Base-by-base conservation (phyloP, 2,888 invertebrate genomes). In the Dryobotodes eremita region DNA sequence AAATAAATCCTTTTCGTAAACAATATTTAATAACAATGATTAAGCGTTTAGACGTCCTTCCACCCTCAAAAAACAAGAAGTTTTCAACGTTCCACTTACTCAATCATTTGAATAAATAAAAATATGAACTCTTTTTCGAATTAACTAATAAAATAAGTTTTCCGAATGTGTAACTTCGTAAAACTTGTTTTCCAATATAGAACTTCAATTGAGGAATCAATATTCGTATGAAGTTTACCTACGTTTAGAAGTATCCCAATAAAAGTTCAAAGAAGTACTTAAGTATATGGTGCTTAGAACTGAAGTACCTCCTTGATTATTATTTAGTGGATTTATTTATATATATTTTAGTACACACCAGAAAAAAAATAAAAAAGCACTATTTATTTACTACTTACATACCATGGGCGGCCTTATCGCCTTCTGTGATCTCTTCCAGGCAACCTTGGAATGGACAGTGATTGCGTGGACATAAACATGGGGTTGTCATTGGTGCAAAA, bases 1-100 rank as follows among this genome's bases (percentile, higher is more conserved):
- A 66, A 82, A 71, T 77, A 71, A 82, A 77, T 77, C 79, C 70
- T 66, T 83, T 75, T 83, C 76, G 68, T 64, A 80, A 84, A 75
- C 71, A 64, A 81, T 69, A 68, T 85, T 75, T 79, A 82, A 82
- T 73, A 79, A 82, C 70, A 85, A 61, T 73, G 71, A 85, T 68
- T 71, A 82, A 85, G 61, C 74, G 79, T 71, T 79, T 75, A 68
- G 48, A 75, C 64, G 73, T 73, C 75, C 42, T 77, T 79, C 42
- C 31, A 31, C 42, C 23, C 59, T 26, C n/a, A 75, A 79, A 84
- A 82, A 70, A 73, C 36, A 65, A 76, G 68, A 23, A 74, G 79
- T 48, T 79, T 79, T 68, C 17, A 36, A 62, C 76, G 68, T 65
- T 42, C 68, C 57, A 66, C 70, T 75, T 59, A 50, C 23, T n/a